Percentiles rank a stretch among this genome's conserved stretches.
Evolutionary conservation across 30 jellyfish, hydroid and myxozoan species (phyloP).

Genomic region (Clytia hemisphaerica): DNA sequence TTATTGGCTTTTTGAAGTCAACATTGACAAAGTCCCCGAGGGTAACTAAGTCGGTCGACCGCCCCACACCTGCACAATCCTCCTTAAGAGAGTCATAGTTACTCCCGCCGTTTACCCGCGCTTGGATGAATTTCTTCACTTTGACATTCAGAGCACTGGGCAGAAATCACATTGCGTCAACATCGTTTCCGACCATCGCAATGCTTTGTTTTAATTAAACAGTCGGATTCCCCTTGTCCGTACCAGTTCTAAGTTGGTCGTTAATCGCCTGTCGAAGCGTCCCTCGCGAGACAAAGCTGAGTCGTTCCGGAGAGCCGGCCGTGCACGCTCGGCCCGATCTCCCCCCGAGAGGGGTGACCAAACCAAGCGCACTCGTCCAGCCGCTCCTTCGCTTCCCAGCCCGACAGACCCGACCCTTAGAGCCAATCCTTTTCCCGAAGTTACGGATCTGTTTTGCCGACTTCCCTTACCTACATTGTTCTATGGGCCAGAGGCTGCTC

Average conservation of each 20-base stretch:
- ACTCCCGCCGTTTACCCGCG: slow-evolving; percentile 93
- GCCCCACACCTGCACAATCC: no score
- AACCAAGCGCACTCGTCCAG: slow-evolving; percentile 6
- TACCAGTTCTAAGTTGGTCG: slow-evolving; percentile 57
- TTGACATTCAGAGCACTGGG: slow-evolving; percentile 92
- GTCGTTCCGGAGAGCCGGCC: slow-evolving; percentile 34
- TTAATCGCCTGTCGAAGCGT: slow-evolving; percentile 48
- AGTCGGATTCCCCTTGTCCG: slow-evolving; percentile 90
- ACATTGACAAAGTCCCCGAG: no score
- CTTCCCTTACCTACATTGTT: slow-evolving; percentile 70
- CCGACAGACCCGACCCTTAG: slow-evolving; percentile 46
- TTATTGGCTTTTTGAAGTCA: no score
- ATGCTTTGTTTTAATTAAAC: slow-evolving; percentile 69
- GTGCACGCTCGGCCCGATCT: slow-evolving; percentile 7
- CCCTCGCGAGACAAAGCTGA: no score
- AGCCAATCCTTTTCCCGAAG: slow-evolving; percentile 78
- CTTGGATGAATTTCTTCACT: slow-evolving; percentile 79
- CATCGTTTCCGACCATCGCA: slow-evolving; percentile 88
- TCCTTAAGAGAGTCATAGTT: no score
- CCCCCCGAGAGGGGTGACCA: slow-evolving; percentile 13
- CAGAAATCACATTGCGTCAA: slow-evolving; percentile 85
- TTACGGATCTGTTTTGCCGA: slow-evolving; percentile 73
- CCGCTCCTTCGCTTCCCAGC: slow-evolving; percentile 22
- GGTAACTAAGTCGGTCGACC: no score
- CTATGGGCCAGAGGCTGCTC: slow-evolving; percentile 71